Percentiles rank a stretch among this genome's conserved stretches.
Evolutionary conservation across 2,888 invertebrate genomes (phyloP).

Genomic region (Atethmia centrago): DNA sequence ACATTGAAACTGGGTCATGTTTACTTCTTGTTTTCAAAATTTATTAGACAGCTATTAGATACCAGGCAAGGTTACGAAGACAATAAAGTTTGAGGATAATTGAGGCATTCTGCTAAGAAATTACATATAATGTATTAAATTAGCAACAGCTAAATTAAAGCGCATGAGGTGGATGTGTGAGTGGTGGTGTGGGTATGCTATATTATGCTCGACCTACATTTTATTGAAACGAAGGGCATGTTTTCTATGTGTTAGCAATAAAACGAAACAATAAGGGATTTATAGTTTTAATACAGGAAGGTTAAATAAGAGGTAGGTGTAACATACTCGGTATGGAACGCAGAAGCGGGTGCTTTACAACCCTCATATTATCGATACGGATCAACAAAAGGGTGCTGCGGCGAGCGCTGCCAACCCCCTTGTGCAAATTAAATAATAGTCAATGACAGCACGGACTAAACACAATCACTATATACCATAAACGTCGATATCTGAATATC

Average conservation of each 20-base stretch:
- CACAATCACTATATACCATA: slow-evolving; percentile 51
- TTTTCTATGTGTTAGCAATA: slow-evolving; percentile 48
- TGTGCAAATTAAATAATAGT: slow-evolving; percentile 67
- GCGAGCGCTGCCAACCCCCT: slow-evolving; percentile 72
- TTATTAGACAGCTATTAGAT: slow-evolving; percentile 30
- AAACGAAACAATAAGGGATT: slow-evolving; percentile 46
- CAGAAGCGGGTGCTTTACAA: slow-evolving; percentile 71
- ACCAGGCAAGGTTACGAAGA: slow-evolving; percentile 35
- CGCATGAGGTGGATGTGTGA: slow-evolving; percentile 38
- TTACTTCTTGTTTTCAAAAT: slow-evolving; percentile 51
- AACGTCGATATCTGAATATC: slow-evolving; percentile 64
- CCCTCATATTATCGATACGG: slow-evolving; percentile 76
- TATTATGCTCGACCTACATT: slow-evolving; percentile 60
- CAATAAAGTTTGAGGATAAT: slow-evolving; percentile 20
- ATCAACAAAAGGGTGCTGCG: slow-evolving; percentile 77
- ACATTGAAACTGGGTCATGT: slow-evolving; percentile 59
- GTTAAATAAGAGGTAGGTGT: slow-evolving; percentile 34
- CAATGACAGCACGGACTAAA: slow-evolving; percentile 61
- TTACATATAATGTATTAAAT: slow-evolving; percentile 13
- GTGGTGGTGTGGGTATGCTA: slow-evolving; percentile 44
- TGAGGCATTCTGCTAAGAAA: slow-evolving; percentile 7
- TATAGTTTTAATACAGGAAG: slow-evolving; percentile 50
- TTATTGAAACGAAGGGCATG: slow-evolving; percentile 52
- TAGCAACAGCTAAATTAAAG: slow-evolving; percentile 22
- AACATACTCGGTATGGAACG: slow-evolving; percentile 44